Percentiles rank a stretch among this genome's conserved stretches.
Conservation (phyloP, 1,140 invertebrate genomes). For the Sesamia nonagrioides region DNA sequence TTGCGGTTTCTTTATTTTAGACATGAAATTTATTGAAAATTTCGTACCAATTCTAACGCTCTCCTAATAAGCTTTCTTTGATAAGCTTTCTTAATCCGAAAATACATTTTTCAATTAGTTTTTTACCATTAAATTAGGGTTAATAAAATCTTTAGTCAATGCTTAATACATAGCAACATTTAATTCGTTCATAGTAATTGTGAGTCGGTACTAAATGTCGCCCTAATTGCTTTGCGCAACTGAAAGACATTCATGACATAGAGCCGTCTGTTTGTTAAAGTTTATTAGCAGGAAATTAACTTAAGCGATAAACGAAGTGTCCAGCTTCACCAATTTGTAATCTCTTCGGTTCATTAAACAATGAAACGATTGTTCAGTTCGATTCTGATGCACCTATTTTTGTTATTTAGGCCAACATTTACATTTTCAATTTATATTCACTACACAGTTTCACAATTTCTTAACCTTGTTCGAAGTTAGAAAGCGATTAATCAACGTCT, state of each 20-base stretch:
- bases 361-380: slow-evolving; percentile 62
- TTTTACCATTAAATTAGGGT: slow-evolving; percentile 1
- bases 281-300: slow-evolving; percentile 77
- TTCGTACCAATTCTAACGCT: no score
- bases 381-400: slow-evolving; percentile 51
- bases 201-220: slow-evolving; percentile 66
- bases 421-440: slow-evolving; percentile 68
- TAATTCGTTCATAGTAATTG: slow-evolving; percentile 23
- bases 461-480: slow-evolving; percentile 58
- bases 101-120: neutral
- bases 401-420: slow-evolving; percentile 61
- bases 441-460: slow-evolving; percentile 69
- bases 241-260: slow-evolving; percentile 60
- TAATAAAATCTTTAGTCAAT: slow-evolving; percentile 26
- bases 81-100: neutral
- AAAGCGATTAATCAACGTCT: slow-evolving; percentile 72
- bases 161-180: slow-evolving; percentile 31
- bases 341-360: slow-evolving; percentile 70
- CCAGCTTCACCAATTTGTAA: slow-evolving; percentile 71
- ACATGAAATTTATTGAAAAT: neutral
- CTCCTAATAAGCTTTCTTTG: no score
- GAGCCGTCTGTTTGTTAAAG: slow-evolving; percentile 72
- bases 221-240: slow-evolving; percentile 76
- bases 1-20: neutral
- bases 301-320: slow-evolving; percentile 64